Evolutionary conservation across 2,113 vertebrate species (phyloP).

Genomic region (Oceanodroma tethys): DNA sequence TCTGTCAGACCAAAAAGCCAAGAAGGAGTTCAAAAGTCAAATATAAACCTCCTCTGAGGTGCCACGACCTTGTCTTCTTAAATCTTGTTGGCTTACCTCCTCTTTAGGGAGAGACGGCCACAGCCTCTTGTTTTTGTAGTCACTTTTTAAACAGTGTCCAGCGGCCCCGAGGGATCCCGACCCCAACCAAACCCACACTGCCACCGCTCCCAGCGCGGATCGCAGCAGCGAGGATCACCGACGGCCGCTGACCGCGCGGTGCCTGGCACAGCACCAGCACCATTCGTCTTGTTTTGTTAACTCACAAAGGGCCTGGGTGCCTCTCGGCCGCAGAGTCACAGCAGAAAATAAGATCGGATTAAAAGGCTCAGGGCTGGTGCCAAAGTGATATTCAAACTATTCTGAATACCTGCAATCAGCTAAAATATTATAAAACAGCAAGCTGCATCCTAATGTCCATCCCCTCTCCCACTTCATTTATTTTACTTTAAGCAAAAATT

Average conservation of each 20-base stretch:
- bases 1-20: neutral
- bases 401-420: neutral
- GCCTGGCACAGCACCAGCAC: neutral
- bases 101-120: neutral
- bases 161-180: fast-evolving
- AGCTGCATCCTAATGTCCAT: neutral
- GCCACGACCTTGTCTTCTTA: neutral
- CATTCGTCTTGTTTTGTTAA: neutral
- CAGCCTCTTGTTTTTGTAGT: neutral
- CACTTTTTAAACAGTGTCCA: neutral
- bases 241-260: fast-evolving
- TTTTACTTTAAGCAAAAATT: slow-evolving; percentile 29
- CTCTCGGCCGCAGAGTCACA: neutral
- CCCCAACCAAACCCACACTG: neutral
- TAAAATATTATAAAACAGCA: neutral
- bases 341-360: neutral
- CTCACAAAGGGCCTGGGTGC: neutral
- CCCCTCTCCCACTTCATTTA: neutral
- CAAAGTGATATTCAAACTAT: neutral
- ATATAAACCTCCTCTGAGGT: neutral
- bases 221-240: fast-evolving
- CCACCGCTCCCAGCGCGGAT: fast-evolving
- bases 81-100: neutral
- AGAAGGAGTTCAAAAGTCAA: neutral
- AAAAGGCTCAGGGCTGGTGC: neutral